Conservation (phyloP, 2,797 vertebrate genomes). For the Discoglossus pictus region DNA sequence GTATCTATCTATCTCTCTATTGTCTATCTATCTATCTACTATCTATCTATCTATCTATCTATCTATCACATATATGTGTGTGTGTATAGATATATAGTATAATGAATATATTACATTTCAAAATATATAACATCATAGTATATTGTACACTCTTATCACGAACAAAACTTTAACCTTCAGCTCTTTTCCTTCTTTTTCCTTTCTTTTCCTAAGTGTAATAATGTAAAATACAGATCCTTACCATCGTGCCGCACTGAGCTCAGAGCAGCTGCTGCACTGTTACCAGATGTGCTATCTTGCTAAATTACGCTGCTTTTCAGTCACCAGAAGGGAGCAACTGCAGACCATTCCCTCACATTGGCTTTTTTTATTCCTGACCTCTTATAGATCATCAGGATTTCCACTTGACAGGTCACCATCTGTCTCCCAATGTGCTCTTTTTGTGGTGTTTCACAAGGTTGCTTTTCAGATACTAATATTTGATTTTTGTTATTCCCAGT, state of each 20-base stretch:
- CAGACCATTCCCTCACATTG: conserved; percentile 12
- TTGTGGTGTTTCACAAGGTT: conserved; percentile 25
- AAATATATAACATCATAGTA: no score
- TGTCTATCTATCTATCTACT: no score
- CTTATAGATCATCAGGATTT: conserved; percentile 36
- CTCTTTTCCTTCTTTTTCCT: not conserved
- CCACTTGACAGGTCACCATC: conserved; percentile 49
- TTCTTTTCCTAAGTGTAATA: not conserved
- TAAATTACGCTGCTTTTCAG: conserved; percentile 35
- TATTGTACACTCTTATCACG: no score
- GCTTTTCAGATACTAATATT: conserved; percentile 13
- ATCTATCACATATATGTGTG: no score
- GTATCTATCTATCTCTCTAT: no score
- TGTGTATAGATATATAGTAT: no score
- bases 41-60: no score
- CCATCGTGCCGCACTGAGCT: conserved; percentile 1
- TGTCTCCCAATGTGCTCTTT: conserved; percentile 12
- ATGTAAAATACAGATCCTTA: conserved; percentile 18
- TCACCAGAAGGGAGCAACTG: conserved; percentile 27
- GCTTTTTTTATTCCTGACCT: conserved; percentile 39
- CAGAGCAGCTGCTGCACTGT: conserved; percentile 31
- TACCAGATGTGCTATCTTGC: conserved; percentile 39
- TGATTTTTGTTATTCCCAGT: conserved; percentile 10
- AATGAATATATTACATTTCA: no score
- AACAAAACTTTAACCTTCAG: no score